These are phyloP conservation scores for Triplophysa rosa DNA, from an alignment of 2,113 vertebrate genomes.

Conservation along the genomic window DNA sequence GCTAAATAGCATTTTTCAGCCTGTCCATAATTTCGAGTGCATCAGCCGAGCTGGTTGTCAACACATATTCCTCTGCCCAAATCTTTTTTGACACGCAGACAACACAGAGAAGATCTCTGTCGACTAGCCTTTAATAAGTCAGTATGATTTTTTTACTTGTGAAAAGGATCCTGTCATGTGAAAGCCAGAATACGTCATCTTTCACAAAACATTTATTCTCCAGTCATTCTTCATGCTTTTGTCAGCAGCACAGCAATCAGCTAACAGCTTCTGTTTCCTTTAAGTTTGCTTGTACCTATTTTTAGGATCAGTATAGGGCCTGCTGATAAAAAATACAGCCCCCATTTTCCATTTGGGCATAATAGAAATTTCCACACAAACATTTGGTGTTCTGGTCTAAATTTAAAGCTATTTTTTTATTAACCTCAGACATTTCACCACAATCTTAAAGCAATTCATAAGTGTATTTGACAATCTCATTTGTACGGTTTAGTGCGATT, in stretches of 20 bases:
- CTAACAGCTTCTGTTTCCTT: constrained; percentile 3
- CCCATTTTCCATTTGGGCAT: too few relatives aligned
- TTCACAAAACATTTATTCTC: constrained; percentile 53
- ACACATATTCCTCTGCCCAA: not conserved
- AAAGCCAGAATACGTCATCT: constrained; percentile 63
- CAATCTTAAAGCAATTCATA: too few relatives aligned
- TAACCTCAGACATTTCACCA: too few relatives aligned
- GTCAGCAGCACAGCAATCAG: constrained; percentile 64
- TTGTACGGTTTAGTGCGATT: too few relatives aligned
- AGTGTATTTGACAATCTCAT: too few relatives aligned
- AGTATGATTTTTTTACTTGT: not conserved
- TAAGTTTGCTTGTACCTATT: not conserved
- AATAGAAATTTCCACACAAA: too few relatives aligned
- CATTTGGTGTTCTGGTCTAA: too few relatives aligned
- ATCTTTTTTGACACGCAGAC: not conserved
- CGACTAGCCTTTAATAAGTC: too few relatives aligned
- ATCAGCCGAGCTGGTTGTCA: not conserved
- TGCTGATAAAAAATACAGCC: too few relatives aligned
- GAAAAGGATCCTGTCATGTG: constrained; percentile 32
- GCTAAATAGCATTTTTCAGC: not conserved
- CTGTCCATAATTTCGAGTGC: not conserved
- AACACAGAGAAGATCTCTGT: not conserved
- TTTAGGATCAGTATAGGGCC: not conserved
- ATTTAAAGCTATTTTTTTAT: too few relatives aligned
- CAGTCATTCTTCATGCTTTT: not conserved